A percentile compares a stretch with the other conserved stretches of the same genome.
phyloP scores from a whole-genome alignment of 2,113 vertebrate genomes.

The Hypomesus transpacificus region DNA sequence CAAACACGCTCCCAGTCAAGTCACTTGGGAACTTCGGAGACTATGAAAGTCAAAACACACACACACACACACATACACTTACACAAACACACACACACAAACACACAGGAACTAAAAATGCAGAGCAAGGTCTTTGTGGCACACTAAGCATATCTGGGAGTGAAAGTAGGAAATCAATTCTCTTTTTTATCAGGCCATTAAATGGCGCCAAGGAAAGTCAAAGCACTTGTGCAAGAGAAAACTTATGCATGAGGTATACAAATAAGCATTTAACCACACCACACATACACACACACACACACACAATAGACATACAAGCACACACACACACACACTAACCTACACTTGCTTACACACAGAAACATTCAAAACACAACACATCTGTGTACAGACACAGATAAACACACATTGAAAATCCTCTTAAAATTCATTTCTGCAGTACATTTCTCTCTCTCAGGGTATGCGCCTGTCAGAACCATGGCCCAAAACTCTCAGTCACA shows the following conservation, averaged over 20 bases:
- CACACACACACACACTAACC: slow-evolving; percentile 1
- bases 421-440: slow-evolving; percentile 49
- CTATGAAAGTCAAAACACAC: slow-evolving; percentile 13
- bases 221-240: slow-evolving; percentile 54
- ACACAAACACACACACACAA: neutral
- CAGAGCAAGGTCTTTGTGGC: slow-evolving; percentile 37
- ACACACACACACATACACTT: slow-evolving; percentile 10
- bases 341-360: neutral
- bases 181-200: slow-evolving; percentile 61
- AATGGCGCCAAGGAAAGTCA: slow-evolving; percentile 54
- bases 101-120: slow-evolving; percentile 19
- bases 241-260: slow-evolving; percentile 40
- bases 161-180: slow-evolving; percentile 63
- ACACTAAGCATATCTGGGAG: slow-evolving; percentile 45
- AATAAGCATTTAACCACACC: slow-evolving; percentile 18
- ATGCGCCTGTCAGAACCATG: slow-evolving; percentile 63
- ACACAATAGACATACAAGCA: neutral
- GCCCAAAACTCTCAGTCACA: slow-evolving; percentile 69
- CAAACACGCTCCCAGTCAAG: slow-evolving; percentile 59
- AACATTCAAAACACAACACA: slow-evolving; percentile 8
- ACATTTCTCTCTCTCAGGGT: slow-evolving; percentile 45
- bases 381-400: slow-evolving; percentile 29
- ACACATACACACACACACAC: neutral
- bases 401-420: slow-evolving; percentile 29
- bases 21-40: slow-evolving; percentile 44